Base-by-base conservation (phyloP, 2,797 vertebrate species). In the Tangara arthus region DNA sequence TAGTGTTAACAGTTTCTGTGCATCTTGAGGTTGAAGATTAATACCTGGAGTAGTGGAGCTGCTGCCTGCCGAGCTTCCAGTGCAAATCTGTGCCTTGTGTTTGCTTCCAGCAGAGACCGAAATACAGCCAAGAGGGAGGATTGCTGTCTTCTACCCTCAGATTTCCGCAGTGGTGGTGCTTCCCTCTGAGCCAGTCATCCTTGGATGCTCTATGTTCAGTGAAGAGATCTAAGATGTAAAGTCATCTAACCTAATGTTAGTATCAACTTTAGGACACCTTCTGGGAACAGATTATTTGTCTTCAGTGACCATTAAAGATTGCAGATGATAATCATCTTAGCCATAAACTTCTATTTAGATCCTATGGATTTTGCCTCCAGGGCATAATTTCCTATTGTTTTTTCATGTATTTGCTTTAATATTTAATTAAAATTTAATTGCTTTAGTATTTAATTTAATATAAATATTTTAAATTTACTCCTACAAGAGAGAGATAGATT, bases 201-300 rank as follows among this genome's bases (percentile, higher is more conserved):
- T 49, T 79, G 39, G 32, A n/a, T 83, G 35, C 44, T 57, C 63
- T 46, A 20, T 59, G 30, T n/a, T 79, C 41, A 64, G 24, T 35
- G 64, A 65, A 70, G 65, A 37, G 9, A 59, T 73, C 32, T 49
- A 23, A 37, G 32, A 72, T 80, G 10, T 24, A 18, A 82, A 70
- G 44, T 70, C 69, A 52, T 65, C 49, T 77, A 60, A 37, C 8
- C 6, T 55, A 12, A 24, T 59, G n/a, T 34, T 92, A 66, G 19
- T 15, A 23, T 5, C 3, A 4, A 11, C 80, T 82, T 77, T 19
- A 71, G 60, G 77, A 66, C 49, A 77, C 14, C n/a, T 44, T 19
- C 30, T 88, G 80, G 81, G 57, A 88, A 63, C n/a, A 77, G n/a
- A 23, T 81, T 59, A 39, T 91, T 70, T 44, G 8, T 87, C 60